Evolutionary conservation across 2,888 invertebrate species (phyloP), one percentile per base, ranked within the genome.

Genomic region (Xestia xanthographa): DNA sequence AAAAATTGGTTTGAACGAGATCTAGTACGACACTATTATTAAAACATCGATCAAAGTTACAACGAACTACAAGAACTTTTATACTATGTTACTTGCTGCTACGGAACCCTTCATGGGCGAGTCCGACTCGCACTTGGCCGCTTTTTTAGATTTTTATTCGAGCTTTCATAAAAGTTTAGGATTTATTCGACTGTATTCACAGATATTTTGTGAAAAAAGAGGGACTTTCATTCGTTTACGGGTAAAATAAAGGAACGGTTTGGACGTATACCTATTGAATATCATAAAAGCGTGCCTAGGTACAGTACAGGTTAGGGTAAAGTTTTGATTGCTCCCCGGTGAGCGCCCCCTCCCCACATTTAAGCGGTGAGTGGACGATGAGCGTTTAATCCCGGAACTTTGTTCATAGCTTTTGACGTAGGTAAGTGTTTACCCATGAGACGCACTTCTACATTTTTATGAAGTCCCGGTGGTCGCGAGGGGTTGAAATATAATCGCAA

Each of bases 291-390:
- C 48, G 56, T 75, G 67, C 48, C 74, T 80, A 81, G 77, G 69
- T 75, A 72, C 66, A 75, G 76, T 77, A 77, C 73, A 81, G 83
- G 84, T 86, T 56, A 74, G 72, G 86, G 82, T 79, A 77, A 92
- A 93, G 88, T 93, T 93, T 90, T 89, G 90, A 92, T 92, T 91
- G 90, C 87, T 89, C 89, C 86, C 75, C 84, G 73, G 86, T 79
- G 77, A 71, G 70, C 79, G 71, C 70, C 38, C 72, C 69, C 67
- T 43, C 75, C 79, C 67, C 48, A 69, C 77, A 60, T 69, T 77
- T 66, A 72, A 85, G 81, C 70, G 68, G 53, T 38, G 71, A 83
- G 81, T 80, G 86, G 84, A 86, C 90, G 88, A 83, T 74, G 83
- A 88, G 80, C 88, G 86, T 90, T 90, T 90, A 90, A 90, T 90